Evolutionary conservation across 2,113 vertebrate genomes (phyloP).

Genomic region (Pungitius pungitius): DNA sequence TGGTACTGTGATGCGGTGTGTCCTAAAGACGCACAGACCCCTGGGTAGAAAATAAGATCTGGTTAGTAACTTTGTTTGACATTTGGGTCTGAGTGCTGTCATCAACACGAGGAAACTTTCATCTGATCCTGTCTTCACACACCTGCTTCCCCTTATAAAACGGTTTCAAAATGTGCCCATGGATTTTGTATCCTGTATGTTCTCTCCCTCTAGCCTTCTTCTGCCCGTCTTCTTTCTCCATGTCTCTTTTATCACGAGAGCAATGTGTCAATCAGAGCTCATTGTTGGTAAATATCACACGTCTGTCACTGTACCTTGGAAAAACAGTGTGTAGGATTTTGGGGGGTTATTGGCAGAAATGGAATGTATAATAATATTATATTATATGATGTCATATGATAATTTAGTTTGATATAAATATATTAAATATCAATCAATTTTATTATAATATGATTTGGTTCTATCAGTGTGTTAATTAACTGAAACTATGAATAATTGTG

Average conservation of each 20-base stretch:
- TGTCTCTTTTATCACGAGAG: background rate
- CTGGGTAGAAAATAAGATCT: conserved; percentile 34
- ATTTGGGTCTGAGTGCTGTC: conserved; percentile 57
- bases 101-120: conserved; percentile 5
- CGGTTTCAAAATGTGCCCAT: background rate
- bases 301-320: background rate
- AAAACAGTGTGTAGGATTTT: background rate
- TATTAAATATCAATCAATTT: too few species aligned
- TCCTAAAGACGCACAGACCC: background rate
- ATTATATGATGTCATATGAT: too few species aligned
- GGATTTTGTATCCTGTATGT: conserved; percentile 3
- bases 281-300: background rate
- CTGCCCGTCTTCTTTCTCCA: background rate
- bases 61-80: conserved; percentile 65
- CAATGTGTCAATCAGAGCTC: background rate
- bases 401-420: too few species aligned
- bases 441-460: background rate
- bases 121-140: conserved; percentile 12
- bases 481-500: background rate
- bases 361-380: background rate
- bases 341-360: background rate
- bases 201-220: background rate
- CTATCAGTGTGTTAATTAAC: background rate
- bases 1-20: background rate
- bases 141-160: conserved; percentile 1